A percentile compares a stretch with the other conserved stretches of the same genome.
Conservation (phyloP, 2,888 invertebrate species). For the Ectobius pallidus region DNA sequence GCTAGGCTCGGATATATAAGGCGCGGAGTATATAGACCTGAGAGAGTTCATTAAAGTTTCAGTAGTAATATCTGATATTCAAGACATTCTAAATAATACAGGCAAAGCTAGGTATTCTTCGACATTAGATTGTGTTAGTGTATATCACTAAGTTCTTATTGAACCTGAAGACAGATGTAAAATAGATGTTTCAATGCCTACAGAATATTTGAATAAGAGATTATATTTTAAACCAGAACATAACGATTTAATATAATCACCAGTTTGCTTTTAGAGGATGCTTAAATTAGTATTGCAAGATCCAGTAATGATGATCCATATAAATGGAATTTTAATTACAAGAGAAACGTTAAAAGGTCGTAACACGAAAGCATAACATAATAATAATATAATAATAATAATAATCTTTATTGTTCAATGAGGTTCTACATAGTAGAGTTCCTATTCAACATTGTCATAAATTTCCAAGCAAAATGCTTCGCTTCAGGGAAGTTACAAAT, state of each 20-base stretch:
- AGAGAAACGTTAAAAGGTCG: neutral
- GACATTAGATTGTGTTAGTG: neutral
- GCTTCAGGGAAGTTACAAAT: too few relatives aligned
- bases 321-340: neutral
- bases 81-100: slow-evolving; percentile 10
- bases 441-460: too few relatives aligned
- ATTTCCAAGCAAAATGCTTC: too few relatives aligned
- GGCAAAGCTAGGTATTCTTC: slow-evolving; percentile 4
- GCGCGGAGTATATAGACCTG: neutral
- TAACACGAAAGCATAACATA: neutral
- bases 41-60: neutral
- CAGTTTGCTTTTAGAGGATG: neutral
- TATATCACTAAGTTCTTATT: neutral
- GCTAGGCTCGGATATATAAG: too few relatives aligned
- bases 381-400: too few relatives aligned
- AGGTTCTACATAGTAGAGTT: too few relatives aligned
- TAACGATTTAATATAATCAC: neutral
- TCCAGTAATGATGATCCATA: neutral
- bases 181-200: neutral
- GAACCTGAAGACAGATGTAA: too few relatives aligned
- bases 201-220: neutral
- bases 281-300: neutral
- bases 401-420: too few relatives aligned
- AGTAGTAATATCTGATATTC: neutral
- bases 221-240: neutral